Base-by-base conservation (phyloP, 2,113 vertebrate species). In the Grallaria varia region DNA sequence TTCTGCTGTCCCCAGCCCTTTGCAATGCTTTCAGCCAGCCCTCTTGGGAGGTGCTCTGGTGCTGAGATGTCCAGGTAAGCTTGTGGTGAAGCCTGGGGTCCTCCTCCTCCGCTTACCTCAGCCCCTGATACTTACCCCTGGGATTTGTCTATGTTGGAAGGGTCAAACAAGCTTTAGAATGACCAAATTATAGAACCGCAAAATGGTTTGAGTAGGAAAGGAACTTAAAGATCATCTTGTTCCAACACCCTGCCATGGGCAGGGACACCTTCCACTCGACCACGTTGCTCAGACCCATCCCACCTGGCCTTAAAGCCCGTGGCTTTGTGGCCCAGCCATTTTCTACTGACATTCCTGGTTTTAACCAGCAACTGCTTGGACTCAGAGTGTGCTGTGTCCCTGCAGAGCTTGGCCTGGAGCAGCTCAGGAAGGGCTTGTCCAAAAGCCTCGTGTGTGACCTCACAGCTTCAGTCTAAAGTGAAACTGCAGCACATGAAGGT, bases 331-430 rank as follows among this genome's bases (percentile, higher is more conserved):
- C 7, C 30, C 33, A 39, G 4, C 24, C 12, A 7, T 35, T 62
- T 93, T 56, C 5, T 72, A 67, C 10, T 62, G 14, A 2, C 3
- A 12, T 21, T 68, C 47, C 14, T 74, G 59, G 30, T 44, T 90
- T 87, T 71, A 77, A 58, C 8, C 40, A 55, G 33, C 17, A 6
- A 3, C 4, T 30, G 23, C n/a, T 49, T 45, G 67, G 69, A 47
- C 53, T 42, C 1, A 50, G 58, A 58, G 24, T 52, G 9, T 0
- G 0, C 20, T 58, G 40, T 14, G 4, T 17, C 8, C 68, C 47
- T 44, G 27, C 60, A 79, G 60, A 31, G 37, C 67, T 45, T 37
- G 45, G 37, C 20, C 25, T 82, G 50, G 56, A 30, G 62, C 62
- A 76, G 75, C 62, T 67, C 79, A 94, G 71, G 47, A 83, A 67